A percentile compares a stretch with the other conserved stretches of the same genome.
phyloP scores from a whole-genome alignment of 2,888 invertebrate genomes.

The Cantharis rufa region DNA sequence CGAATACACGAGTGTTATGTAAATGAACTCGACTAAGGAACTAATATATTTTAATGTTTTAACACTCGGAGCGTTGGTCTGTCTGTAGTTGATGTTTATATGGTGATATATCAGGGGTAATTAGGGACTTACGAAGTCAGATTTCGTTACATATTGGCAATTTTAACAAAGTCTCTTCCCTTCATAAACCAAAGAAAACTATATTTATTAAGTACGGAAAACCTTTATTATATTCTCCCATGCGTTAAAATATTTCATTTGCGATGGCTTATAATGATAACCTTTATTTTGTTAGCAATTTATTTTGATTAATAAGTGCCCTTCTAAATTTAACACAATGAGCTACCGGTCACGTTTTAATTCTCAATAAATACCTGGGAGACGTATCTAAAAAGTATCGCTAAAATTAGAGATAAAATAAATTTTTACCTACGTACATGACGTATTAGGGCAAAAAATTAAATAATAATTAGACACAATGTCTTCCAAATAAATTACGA shows the following conservation, averaged over 20 bases:
- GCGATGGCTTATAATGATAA: background rate
- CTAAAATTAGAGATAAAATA: too few species aligned
- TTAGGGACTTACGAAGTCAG: slow-evolving; percentile 53
- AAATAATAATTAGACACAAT: background rate
- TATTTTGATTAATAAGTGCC: background rate
- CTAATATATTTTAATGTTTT: slow-evolving; percentile 56
- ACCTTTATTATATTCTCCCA: background rate
- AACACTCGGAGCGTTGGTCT: slow-evolving; percentile 53
- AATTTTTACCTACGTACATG: background rate
- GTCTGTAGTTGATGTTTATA: slow-evolving; percentile 53
- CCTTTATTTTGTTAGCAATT: background rate
- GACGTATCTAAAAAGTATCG: background rate
- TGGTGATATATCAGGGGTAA: slow-evolving; percentile 55
- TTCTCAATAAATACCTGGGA: background rate
- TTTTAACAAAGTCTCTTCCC: slow-evolving; percentile 48
- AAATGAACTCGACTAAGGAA: slow-evolving; percentile 42
- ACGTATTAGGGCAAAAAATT: background rate
- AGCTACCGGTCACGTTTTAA: background rate
- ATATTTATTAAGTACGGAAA: slow-evolving; percentile 46
- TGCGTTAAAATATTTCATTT: background rate
- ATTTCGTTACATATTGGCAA: slow-evolving; percentile 53
- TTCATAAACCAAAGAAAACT: slow-evolving; percentile 48
- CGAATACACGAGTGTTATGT: slow-evolving; percentile 33
- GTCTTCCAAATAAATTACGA: background rate
- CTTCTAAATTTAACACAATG: background rate